A percentile compares a stretch with the other conserved stretches of the same genome.
phyloP scores from a whole-genome alignment of 2,113 vertebrate species.

The Meriones unguiculatus region DNA sequence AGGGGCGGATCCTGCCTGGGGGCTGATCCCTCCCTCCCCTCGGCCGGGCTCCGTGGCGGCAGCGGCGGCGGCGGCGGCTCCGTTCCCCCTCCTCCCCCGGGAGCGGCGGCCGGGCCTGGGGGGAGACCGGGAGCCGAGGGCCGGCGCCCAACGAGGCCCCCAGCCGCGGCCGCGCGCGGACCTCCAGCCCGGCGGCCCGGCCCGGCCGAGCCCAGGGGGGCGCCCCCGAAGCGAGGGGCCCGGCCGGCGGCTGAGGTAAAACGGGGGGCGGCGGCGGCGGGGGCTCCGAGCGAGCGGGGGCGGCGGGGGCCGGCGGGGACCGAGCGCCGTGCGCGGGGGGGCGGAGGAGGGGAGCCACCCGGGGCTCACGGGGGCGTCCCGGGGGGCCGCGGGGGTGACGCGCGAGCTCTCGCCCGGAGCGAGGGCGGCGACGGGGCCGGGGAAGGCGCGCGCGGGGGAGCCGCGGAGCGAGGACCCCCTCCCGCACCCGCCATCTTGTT shows the following conservation, averaged over 20 bases:
- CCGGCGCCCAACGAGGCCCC: conserved; percentile 80
- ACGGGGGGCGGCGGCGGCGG: conserved; percentile 56
- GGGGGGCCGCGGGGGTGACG: background rate
- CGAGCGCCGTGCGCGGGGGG: conserved; percentile 30
- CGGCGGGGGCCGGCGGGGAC: conserved; percentile 58
- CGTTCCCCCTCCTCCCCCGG: conserved; percentile 76
- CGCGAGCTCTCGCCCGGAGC: conserved; percentile 40
- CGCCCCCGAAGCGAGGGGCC: conserved; percentile 71
- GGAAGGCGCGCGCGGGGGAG: conserved; percentile 53
- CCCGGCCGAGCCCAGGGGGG: conserved; percentile 59
- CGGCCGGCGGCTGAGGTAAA: conserved; percentile 72
- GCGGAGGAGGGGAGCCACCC: background rate
- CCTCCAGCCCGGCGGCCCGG: conserved; percentile 33
- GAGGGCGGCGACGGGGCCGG: conserved; percentile 54
- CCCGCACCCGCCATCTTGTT: conserved; percentile 86
- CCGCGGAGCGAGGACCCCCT: conserved; percentile 76
- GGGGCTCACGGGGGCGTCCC: conserved; percentile 72
- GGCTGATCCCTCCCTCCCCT: conserved; percentile 84
- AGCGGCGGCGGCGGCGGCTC: conserved; percentile 65
- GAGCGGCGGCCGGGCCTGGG: conserved; percentile 75
- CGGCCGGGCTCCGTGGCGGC: conserved; percentile 83
- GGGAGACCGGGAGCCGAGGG: conserved; percentile 62
- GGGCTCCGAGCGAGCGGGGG: conserved; percentile 72
- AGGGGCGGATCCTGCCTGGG: conserved; percentile 88
- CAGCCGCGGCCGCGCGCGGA: conserved; percentile 37